Evolutionary conservation across 2,797 vertebrate genomes (phyloP).

Genomic region (Etheostoma nigrum): DNA sequence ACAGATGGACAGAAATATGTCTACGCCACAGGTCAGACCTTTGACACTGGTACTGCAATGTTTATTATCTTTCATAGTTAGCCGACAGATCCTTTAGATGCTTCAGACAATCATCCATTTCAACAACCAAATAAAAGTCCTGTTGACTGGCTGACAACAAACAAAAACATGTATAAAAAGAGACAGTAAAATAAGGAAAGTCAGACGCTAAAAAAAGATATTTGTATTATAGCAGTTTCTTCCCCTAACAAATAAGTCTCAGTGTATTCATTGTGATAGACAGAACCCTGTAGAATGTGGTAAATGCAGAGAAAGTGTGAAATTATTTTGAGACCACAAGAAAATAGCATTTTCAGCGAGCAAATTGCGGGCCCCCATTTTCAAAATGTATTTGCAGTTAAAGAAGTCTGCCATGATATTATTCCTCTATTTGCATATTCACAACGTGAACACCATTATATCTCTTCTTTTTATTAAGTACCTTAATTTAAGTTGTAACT

Average conservation of each 20-base stretch:
- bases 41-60: not conserved
- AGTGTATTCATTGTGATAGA: constrained; percentile 9
- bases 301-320: constrained; percentile 41
- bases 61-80: constrained; percentile 4
- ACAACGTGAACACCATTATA: not conserved
- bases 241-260: constrained; percentile 2
- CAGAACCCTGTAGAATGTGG: not conserved
- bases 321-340: constrained; percentile 38
- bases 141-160: constrained; percentile 5
- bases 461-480: constrained; percentile 3
- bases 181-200: constrained; percentile 2
- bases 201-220: constrained; percentile 20
- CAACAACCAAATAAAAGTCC: constrained; percentile 30
- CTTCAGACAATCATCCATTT: constrained; percentile 2
- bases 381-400: constrained; percentile 36
- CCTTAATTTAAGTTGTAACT: not conserved
- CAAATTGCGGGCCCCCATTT: constrained; percentile 33
- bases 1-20: not conserved
- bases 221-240: constrained; percentile 10
- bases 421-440: not conserved
- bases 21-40: not conserved
- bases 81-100: not conserved
- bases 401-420: constrained; percentile 7
- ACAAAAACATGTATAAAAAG: constrained; percentile 20
- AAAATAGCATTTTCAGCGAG: constrained; percentile 24